Evolutionary conservation across 2,113 vertebrate species (phyloP).

Genomic region (Aptenodytes forsteri): DNA sequence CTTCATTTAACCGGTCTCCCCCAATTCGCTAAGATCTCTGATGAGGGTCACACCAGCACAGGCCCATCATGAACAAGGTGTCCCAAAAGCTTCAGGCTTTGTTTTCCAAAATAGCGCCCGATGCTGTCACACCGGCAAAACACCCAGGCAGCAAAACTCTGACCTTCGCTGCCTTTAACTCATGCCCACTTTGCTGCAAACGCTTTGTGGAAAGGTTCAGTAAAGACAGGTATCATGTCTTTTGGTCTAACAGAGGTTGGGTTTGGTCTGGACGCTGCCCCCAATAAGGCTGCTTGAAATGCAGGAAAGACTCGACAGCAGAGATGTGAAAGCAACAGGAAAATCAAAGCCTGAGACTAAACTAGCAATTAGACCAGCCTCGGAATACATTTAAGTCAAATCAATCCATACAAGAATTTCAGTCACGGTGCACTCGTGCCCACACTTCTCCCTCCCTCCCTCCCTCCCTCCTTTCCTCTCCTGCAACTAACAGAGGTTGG

Average conservation of each 20-base stretch:
- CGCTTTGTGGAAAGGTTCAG: background rate
- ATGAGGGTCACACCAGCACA: background rate
- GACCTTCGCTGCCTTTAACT: background rate
- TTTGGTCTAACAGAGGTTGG: background rate
- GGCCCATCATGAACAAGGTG: background rate
- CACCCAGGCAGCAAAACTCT: background rate
- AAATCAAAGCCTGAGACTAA: constrained; percentile 59
- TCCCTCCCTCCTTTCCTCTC: background rate
- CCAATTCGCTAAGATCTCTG: background rate
- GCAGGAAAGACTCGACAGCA: background rate
- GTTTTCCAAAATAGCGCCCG: background rate
- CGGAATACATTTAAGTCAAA: constrained; percentile 66
- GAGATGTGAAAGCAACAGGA: background rate
- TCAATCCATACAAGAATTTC: constrained; percentile 55
- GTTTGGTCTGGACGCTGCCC: background rate
- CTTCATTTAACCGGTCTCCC: background rate
- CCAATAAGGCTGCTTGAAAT: constrained; percentile 1
- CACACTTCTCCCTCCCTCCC: background rate
- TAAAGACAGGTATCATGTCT: background rate
- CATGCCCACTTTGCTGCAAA: background rate
- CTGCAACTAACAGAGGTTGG: background rate
- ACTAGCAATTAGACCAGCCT: constrained; percentile 58
- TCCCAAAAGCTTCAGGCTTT: background rate
- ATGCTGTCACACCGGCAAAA: background rate
- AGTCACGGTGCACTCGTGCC: background rate